Evolutionary conservation across 2,113 vertebrate genomes (phyloP).

Genomic region (Scolopax mira): DNA sequence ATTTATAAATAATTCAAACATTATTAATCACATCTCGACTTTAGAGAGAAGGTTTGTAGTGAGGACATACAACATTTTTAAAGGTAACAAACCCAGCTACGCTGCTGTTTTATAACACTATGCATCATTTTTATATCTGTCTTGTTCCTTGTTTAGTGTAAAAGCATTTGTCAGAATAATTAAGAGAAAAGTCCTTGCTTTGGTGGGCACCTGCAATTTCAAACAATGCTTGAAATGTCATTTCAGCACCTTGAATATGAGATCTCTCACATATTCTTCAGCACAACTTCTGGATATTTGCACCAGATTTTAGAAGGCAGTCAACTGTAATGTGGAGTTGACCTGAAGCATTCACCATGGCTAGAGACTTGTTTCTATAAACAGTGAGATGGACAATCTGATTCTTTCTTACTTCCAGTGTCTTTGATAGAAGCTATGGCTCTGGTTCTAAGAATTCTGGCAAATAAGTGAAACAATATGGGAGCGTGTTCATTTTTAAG

Average conservation of each 20-base stretch:
- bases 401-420: not conserved
- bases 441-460: conserved; percentile 22
- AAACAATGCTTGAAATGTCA: not conserved
- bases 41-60: not conserved
- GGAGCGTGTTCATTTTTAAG: not conserved
- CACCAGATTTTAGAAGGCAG: not conserved
- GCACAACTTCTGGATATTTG: not conserved
- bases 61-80: not conserved
- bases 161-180: not conserved
- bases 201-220: not conserved
- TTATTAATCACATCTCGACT: not conserved
- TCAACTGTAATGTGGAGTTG: not conserved
- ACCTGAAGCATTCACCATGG: not conserved
- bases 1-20: not conserved
- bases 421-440: not conserved
- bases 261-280: not conserved
- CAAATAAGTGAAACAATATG: conserved; percentile 28
- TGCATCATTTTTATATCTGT: not conserved
- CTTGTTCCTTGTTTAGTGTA: not conserved
- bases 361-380: not conserved
- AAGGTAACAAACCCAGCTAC: not conserved
- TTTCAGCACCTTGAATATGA: not conserved
- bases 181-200: not conserved
- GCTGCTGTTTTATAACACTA: not conserved
- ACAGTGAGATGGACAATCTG: not conserved